Evolutionary conservation across 2,113 vertebrate species (phyloP).

Genomic region (Meleagris gallopavo): DNA sequence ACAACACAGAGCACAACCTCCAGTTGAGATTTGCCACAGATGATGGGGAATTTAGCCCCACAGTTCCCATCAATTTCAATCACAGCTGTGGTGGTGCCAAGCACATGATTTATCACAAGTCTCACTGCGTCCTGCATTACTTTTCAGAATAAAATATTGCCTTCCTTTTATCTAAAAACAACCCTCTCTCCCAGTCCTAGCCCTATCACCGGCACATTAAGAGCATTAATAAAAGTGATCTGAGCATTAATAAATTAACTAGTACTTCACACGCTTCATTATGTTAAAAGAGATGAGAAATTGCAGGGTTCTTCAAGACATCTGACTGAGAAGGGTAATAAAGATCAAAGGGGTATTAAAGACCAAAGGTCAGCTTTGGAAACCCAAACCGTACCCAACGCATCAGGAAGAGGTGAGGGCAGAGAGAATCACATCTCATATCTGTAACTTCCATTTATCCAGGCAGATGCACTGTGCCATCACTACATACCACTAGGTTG

Average conservation of each 20-base stretch:
- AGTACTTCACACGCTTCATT: background rate
- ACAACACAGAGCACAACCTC: background rate
- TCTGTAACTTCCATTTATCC: background rate
- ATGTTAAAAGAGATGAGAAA: background rate
- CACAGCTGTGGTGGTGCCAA: background rate
- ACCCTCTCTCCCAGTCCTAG: background rate
- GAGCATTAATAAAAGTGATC: background rate
- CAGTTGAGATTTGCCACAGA: background rate
- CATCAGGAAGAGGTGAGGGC: background rate
- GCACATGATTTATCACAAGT: background rate
- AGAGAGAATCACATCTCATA: background rate
- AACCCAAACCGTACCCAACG: background rate
- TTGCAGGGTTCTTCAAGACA: background rate
- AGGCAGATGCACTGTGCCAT: rapidly evolving
- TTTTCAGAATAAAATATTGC: constrained; percentile 16
- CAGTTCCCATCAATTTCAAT: constrained; percentile 1
- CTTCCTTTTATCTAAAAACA: background rate
- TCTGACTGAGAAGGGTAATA: background rate
- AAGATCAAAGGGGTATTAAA: background rate
- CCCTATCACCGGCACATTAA: background rate
- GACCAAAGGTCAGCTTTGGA: background rate
- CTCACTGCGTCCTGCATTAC: background rate
- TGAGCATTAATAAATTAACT: background rate
- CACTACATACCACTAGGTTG: background rate
- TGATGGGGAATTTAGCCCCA: background rate